Base-by-base conservation (phyloP, 2,888 invertebrate genomes). In the Brachynemurus nebulosus region DNA sequence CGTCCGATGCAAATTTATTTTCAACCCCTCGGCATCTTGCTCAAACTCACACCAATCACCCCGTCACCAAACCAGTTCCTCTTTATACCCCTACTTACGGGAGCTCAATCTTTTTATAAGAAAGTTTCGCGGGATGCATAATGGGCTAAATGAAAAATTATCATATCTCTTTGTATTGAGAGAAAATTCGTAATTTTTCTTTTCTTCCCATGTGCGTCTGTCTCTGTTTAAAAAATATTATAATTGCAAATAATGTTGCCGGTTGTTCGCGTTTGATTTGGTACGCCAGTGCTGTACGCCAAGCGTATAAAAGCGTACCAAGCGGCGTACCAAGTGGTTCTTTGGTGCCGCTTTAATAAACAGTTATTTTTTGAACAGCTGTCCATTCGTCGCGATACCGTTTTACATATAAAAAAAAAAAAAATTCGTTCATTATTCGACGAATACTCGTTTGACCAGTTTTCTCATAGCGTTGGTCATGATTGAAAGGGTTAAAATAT, bases 1-100 rank as follows among this genome's bases (percentile, higher is more conserved):
- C 37, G 37, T 37, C 37, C 37, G 37, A 37, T 37, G 37, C 37
- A 37, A 37, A 37, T 37, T 37, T 37, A 37, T 37, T 37, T 37
- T 37, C 37, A 37, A 37, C 37, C 37, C 37, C 37, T 37, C 20
- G 37, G 37, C 37, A 37, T 37, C 37, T 19, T 12, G 12, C 37
- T 30, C n/a, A n/a, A 30, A 30, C 14, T 30, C 14, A 30, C 30
- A 12, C 30, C n/a, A 4, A 30, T 14, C 30, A 6, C n/a, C 30
- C 6, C 18, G 12, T 37, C 37, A 18, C 11, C 3, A 14, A 7
- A 6, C 12, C 36, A 12, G 6, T 17, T 4, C 17, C 37, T 37
- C n/a, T 2, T 37, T 37, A 19, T 20, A 37, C 6, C 37, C 12
- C 18, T 37, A 20, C 20, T 17, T 37, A 37, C 37, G 12, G 37